phyloP scores from a whole-genome alignment of 2,888 invertebrate genomes.

The Melieria crassipennis region DNA sequence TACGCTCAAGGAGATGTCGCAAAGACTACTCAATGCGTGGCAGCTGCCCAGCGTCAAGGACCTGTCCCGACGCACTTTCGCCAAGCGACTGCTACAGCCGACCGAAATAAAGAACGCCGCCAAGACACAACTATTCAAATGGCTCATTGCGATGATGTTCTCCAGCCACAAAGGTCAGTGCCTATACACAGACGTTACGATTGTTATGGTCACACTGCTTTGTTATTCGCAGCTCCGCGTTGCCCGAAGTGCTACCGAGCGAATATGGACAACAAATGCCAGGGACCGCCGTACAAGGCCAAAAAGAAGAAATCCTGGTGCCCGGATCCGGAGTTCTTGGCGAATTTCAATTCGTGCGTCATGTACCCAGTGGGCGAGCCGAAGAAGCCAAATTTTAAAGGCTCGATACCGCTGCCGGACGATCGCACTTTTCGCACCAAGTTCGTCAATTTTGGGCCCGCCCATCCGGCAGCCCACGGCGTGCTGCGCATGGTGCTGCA shows the following conservation, averaged over 20 bases:
- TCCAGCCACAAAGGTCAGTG: slow-evolving; percentile 32
- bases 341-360: slow-evolving; percentile 69
- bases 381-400: slow-evolving; percentile 59
- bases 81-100: slow-evolving; percentile 15
- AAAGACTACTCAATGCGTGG: slow-evolving; percentile 46
- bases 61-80: slow-evolving; percentile 12
- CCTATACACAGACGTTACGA: neutral
- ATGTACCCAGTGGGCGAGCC: slow-evolving; percentile 66
- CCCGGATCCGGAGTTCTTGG: slow-evolving; percentile 73
- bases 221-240: slow-evolving; percentile 14
- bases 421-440: slow-evolving; percentile 74
- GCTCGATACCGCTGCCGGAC: slow-evolving; percentile 64
- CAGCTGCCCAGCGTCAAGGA: slow-evolving; percentile 46
- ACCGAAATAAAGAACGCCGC: slow-evolving; percentile 17
- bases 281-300: slow-evolving; percentile 35
- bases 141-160: slow-evolving; percentile 40
- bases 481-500: slow-evolving; percentile 83
- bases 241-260: neutral
- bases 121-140: slow-evolving; percentile 39
- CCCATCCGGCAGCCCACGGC: slow-evolving; percentile 92
- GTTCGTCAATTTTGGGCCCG: slow-evolving; percentile 86
- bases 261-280: slow-evolving; percentile 1
- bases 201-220: too few species aligned
- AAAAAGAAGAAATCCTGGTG: slow-evolving; percentile 65
- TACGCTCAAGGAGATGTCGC: slow-evolving; percentile 44